Percentiles rank a stretch among this genome's conserved stretches.
Evolutionary conservation across 1,140 invertebrate species (phyloP).

Genomic region (Coelopa frigida): DNA sequence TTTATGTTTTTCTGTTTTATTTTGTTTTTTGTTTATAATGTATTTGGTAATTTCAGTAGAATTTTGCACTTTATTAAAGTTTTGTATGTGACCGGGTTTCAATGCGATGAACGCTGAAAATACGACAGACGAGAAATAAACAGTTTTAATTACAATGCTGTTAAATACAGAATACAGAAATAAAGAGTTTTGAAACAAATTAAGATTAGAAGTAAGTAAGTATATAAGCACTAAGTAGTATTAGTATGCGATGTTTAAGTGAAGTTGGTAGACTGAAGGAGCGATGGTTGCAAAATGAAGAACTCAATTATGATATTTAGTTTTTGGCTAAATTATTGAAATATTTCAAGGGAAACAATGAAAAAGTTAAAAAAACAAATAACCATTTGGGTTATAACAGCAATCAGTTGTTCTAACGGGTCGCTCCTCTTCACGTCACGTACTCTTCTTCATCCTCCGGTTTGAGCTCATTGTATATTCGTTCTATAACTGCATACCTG

Average conservation of each 20-base stretch:
- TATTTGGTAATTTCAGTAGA: slow-evolving; percentile 13
- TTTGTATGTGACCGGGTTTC: slow-evolving; percentile 21
- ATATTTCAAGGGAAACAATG: slow-evolving; percentile 4
- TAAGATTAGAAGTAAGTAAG: too few relatives aligned
- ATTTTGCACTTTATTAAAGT: slow-evolving; percentile 22
- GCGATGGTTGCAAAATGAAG: too few relatives aligned
- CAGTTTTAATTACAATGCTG: neutral
- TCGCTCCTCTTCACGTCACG: too few relatives aligned
- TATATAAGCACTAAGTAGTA: too few relatives aligned
- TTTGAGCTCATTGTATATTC: slow-evolving; percentile 37
- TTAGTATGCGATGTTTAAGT: too few relatives aligned
- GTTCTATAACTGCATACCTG: slow-evolving; percentile 42
- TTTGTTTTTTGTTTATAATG: slow-evolving; percentile 10
- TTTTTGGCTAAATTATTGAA: too few relatives aligned
- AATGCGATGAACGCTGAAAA: slow-evolving; percentile 42
- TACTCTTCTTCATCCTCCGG: slow-evolving; percentile 43
- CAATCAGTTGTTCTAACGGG: too few relatives aligned
- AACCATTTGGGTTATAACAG: too few relatives aligned
- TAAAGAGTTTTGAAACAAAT: too few relatives aligned
- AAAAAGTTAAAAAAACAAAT: slow-evolving; percentile 12
- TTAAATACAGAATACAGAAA: too few relatives aligned
- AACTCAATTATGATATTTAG: too few relatives aligned
- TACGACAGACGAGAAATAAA: slow-evolving; percentile 5
- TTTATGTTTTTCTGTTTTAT: slow-evolving; percentile 23
- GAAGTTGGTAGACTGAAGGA: too few relatives aligned